Base-by-base conservation (phyloP, 1,140 invertebrate species). In the Asobara japonica region DNA sequence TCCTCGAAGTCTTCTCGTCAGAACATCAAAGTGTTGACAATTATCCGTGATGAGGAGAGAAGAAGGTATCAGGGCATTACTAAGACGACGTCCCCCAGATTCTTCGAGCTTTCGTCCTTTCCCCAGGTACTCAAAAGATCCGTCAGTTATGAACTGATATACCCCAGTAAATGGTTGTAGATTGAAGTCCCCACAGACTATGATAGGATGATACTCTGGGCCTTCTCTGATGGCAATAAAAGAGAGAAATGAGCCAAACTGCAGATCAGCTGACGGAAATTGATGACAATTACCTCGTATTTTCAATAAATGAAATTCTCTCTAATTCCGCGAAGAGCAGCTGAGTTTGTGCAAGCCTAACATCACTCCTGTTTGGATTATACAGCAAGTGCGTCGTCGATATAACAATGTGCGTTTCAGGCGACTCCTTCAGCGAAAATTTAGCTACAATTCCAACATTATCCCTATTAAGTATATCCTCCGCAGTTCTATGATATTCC, bases 331-430 rank as follows among this genome's bases (percentile, higher is more conserved):
- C 91, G 13, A 98, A 86, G 3, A 98, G 84, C 38, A 96, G 79
- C 79, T 94, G 91, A 20, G 91, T 87, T 86, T 99, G 97, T 0
- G 95, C 96, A 16, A 98, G 87, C 79, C 96, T 92, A 0, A 98
- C 91, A 84, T 99, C 97, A 22, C 94, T 91, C 27, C 97, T 86
- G 78, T 88, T 92, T 0, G 95, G 96, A 89, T 98, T 98, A 82
- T 94, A 99, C 5, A 98, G 86, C n/a, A 99, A 88, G 88, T 99
- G 97, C 0, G 97, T 98, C 3, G 95, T 99, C 4, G 95, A 95
- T 0, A 98, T 90, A 27, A 95, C 90, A 61, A 96, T 83, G 20
- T 91, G 85, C 5, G 84, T 86, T 0, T 83, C 61, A 1, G 88
- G 88, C 61, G 81, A 78, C 0, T 79, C 74, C 72, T 87, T 89